Evolutionary conservation across 2,888 invertebrate genomes (phyloP), one percentile per base, ranked within the genome.

Genomic region (Limnephilus marmoratus): DNA sequence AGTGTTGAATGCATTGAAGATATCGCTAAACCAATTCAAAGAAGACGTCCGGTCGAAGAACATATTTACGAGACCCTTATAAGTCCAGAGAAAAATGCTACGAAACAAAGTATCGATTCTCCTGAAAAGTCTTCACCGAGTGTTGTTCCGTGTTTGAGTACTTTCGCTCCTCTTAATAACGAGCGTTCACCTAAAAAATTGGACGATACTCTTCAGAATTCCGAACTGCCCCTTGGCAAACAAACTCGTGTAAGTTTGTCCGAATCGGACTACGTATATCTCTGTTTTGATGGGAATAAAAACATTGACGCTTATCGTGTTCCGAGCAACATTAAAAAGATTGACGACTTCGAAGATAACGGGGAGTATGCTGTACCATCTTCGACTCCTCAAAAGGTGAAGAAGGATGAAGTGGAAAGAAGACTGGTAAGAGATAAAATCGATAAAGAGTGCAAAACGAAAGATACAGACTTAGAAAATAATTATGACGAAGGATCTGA

Each of bases 1-100:
- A 24, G 68, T 68, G 94, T 94, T 18, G 95, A 95, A 93, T 29
- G 5, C 7, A 91, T 94, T 81, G 95, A 94, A 80, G 94, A 95
- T 31, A 31, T 88, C 49, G 80, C 37, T 41, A 85, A 85, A 92
- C 37, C 29, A 83, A 49, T 45, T 53, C 82, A 86, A n/a, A 45
- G 53, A 88, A 82, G 88, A 53, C 87, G 81, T 24, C 49, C 41
- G 41, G 96, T 96, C n/a, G 96, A 96, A 91, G 96, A 96, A 93
- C 97, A 97, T 86, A 97, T 97, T 94, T 97, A 97, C 94, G 97
- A 97, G 94, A 97, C 97, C 68, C 94, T 97, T 11, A 15, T 92
- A n/a, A 91, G 68, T 53, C 91, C 92, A 13, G 91, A 91, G 9
- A 90, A 92, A 91, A 81, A 68, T 5, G 53, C 45, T 80, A 68